A percentile compares a stretch with the other conserved stretches of the same genome.
Conservation (phyloP, 2,797 vertebrate genomes). For the Momotus momota region DNA sequence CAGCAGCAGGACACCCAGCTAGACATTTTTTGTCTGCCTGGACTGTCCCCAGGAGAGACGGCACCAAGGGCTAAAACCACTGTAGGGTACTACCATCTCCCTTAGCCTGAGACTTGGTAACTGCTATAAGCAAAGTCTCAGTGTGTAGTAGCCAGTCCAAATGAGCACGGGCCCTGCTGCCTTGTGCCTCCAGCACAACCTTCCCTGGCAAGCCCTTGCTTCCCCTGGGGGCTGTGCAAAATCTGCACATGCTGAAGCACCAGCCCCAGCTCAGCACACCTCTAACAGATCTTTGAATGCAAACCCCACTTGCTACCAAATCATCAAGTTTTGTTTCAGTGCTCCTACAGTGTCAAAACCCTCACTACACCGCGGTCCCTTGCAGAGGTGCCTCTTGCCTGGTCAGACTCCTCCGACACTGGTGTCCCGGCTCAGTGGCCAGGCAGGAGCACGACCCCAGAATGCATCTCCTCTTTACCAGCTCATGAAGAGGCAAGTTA, state of each 20-base stretch:
- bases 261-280: neutral
- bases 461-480: neutral
- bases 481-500: neutral
- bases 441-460: neutral
- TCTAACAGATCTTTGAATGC: neutral
- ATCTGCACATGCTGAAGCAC: neutral
- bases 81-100: neutral
- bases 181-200: neutral
- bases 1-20: neutral
- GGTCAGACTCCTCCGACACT: neutral
- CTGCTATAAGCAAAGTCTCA: neutral
- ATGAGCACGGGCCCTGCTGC: neutral
- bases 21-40: neutral
- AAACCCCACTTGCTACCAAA: neutral
- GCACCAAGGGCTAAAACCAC: neutral
- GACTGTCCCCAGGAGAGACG: neutral
- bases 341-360: neutral
- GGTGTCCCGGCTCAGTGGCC: neutral
- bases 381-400: neutral
- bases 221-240: neutral
- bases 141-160: neutral
- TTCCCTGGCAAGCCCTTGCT: neutral
- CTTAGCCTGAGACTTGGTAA: neutral
- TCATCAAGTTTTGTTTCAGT: neutral
- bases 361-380: rapidly evolving